Evolutionary conservation across 1,140 invertebrate species (phyloP).

Genomic region (Scaptomyza hsui): DNA sequence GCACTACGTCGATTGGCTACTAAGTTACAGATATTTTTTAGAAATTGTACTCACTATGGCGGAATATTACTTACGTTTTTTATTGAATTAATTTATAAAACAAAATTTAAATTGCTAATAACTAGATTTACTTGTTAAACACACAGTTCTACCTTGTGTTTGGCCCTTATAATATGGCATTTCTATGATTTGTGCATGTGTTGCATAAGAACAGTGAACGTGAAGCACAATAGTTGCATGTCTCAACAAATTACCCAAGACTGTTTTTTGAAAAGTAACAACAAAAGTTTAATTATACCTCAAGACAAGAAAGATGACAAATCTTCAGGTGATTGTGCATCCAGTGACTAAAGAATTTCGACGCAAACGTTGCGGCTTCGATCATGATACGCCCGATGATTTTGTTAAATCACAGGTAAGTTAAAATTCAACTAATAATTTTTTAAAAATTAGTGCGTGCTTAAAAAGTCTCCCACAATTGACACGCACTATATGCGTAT

Average conservation of each 20-base stretch:
- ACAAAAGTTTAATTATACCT: background rate
- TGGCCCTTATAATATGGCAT: conserved; percentile 27
- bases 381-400: conserved; percentile 77
- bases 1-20: background rate
- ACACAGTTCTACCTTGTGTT: background rate
- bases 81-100: background rate
- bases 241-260: conserved; percentile 12
- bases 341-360: conserved; percentile 78
- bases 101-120: background rate
- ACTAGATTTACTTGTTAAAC: background rate
- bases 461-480: conserved; percentile 43
- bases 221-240: conserved; percentile 23
- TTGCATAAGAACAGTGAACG: conserved; percentile 27
- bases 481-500: conserved; percentile 47
- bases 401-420: conserved; percentile 82
- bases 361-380: conserved; percentile 72
- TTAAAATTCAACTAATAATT: background rate
- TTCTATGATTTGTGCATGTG: background rate
- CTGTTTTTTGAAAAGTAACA: background rate
- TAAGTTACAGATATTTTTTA: background rate
- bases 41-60: background rate
- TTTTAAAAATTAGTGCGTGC: conserved; percentile 7
- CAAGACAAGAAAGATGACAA: conserved; percentile 52
- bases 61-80: background rate
- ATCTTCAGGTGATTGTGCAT: conserved; percentile 65